Percentiles rank a stretch among this genome's conserved stretches.
These are phyloP conservation scores for Drosophila borealis DNA, from an alignment of 2,888 invertebrate species.

Conservation along the genomic window DNA sequence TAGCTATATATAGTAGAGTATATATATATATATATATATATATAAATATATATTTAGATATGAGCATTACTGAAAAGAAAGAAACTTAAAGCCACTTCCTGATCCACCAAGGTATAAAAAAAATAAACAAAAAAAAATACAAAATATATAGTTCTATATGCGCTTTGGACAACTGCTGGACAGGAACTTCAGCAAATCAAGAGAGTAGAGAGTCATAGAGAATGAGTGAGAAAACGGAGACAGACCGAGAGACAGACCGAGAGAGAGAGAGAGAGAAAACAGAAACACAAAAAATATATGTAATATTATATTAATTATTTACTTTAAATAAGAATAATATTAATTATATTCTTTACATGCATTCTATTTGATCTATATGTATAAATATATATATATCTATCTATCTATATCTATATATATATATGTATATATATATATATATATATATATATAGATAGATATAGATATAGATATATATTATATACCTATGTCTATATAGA, in stretches of 20 bases:
- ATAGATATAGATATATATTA: no score
- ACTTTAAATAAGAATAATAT: neutral
- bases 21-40: neutral
- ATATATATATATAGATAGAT: neutral
- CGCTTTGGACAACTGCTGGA: slow-evolving; percentile 43
- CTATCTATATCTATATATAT: neutral
- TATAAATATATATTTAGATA: slow-evolving; percentile 43
- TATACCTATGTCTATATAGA: neutral
- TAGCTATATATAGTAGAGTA: neutral
- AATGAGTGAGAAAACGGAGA: neutral
- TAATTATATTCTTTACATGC: slow-evolving; percentile 9
- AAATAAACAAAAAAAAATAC: slow-evolving; percentile 6
- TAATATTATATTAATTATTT: neutral
- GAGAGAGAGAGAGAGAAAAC: neutral
- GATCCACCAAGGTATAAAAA: slow-evolving; percentile 31
- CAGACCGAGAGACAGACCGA: neutral
- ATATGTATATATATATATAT: no score
- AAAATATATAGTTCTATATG: slow-evolving; percentile 20
- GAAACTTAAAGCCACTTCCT: slow-evolving; percentile 25
- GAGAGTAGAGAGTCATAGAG: neutral
- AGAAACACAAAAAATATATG: neutral
- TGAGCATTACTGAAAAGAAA: slow-evolving; percentile 22
- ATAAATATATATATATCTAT: neutral
- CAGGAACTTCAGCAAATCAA: slow-evolving; percentile 38
- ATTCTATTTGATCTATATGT: slow-evolving; percentile 12